Evolutionary conservation across 2,113 vertebrate genomes (phyloP), one percentile per base, ranked within the genome.

Genomic region (Lepidiolamprologus cunningtoni): DNA sequence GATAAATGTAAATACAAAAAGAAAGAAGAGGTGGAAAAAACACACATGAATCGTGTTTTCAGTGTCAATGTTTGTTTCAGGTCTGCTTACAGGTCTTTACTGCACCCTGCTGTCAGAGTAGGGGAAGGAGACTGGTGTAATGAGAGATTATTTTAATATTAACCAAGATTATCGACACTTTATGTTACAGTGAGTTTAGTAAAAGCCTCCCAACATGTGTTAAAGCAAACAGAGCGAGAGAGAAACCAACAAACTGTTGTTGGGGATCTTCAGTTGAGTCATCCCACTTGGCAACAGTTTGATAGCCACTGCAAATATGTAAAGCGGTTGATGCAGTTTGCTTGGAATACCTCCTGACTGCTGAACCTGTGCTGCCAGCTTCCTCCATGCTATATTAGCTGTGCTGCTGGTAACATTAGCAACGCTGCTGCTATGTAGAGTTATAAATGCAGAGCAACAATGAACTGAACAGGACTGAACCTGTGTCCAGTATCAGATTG

Each of bases 21-120:
- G 28, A 68, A 66, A 66, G 61, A 37, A 0, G 61, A 40, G 63
- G 35, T 40, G 33, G 3, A 8, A 68, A 21, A 68, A 8, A 37
- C 7, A n/a, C 4, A 0, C 31, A 12, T 66, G 9, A 35, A 66
- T n/a, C 17, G 0, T 63, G 58, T 63, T 63, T 33, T 33, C 1
- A 63, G 9, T 35, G 28, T 63, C 16, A 35, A 5, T 19, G 58
- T 35, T 66, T 35, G 31, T 63, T 33, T 63, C 58, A 66, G 31
- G 61, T 12, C 61, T 66, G 61, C 17, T 66, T 35, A n/a, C 17
- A n/a, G 10, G 1, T 45, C 35, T 68, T 73, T 73, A 73, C 66
- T 73, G 66, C 66, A 26, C 66, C 37, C 66, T 71, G 66, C 63
- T 68, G 63, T 40, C 33, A 68, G 19, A 68, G 63, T 0, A 71